These are phyloP conservation scores for Acanthopleura granulata DNA, from an alignment of 2,888 invertebrate genomes.

Conservation along the genomic window DNA sequence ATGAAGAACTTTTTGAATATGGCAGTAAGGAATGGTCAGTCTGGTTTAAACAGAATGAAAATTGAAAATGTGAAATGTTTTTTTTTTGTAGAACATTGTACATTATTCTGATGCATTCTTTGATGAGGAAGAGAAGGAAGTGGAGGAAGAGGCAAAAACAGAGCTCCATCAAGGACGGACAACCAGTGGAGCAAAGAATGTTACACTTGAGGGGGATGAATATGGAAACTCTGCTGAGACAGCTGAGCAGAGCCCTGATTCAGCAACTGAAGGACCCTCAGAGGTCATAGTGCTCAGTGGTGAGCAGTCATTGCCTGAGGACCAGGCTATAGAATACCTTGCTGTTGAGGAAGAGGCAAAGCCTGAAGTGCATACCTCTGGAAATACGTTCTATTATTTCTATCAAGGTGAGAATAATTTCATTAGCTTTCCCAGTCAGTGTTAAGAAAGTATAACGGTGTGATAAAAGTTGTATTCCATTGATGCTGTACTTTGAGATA, in stretches of 20 bases:
- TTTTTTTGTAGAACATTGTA: constrained; percentile 38
- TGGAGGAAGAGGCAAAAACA: constrained; percentile 15
- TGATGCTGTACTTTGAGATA: too few species aligned
- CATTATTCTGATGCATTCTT: constrained; percentile 56
- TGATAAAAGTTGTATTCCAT: too few species aligned
- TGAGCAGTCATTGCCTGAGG: constrained; percentile 41
- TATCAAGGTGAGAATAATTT: constrained; percentile 79
- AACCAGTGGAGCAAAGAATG: background rate
- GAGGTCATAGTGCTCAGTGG: constrained; percentile 28
- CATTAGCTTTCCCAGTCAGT: background rate
- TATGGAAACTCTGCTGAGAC: background rate
- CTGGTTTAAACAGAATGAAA: too few species aligned
- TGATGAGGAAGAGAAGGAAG: constrained; percentile 39
- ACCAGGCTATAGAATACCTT: constrained; percentile 70
- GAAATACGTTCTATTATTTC: constrained; percentile 76
- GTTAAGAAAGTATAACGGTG: too few species aligned
- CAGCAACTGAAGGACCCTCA: constrained; percentile 29
- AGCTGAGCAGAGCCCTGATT: too few species aligned
- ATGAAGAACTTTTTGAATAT: too few species aligned
- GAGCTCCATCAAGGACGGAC: background rate
- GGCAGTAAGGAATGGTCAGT: too few species aligned
- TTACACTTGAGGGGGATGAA: background rate
- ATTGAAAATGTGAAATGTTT: background rate
- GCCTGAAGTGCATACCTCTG: background rate
- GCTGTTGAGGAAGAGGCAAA: constrained; percentile 49